Base-by-base conservation (phyloP, 2,113 vertebrate genomes). In the Ochotona curzoniae region DNA sequence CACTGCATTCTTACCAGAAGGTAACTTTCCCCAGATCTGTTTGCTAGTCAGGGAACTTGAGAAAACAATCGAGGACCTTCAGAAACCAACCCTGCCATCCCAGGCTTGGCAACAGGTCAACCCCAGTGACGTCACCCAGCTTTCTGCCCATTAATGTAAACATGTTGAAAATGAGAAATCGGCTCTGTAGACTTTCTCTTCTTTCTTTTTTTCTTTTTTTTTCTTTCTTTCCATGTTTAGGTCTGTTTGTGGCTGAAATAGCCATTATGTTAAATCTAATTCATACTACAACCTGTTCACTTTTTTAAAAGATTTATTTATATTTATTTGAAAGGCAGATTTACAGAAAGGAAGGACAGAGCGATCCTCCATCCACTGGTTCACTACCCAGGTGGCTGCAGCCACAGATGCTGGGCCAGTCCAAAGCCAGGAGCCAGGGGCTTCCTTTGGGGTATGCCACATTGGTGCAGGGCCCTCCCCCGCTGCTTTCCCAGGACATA, bases 1-100 rank as follows among this genome's bases (percentile, higher is more conserved):
- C 93, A 98, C 98, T 1, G 99, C 99, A 0, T 98, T 99, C 93
- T 98, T 99, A 78, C 99, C 99, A 3, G 98, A 99, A 96, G 98
- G 99, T 99, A 97, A 98, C 23, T 80, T 90, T 61, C 54, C 96
- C 92, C 71, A 4, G 1, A 18, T 44, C 26, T 38, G n/a, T n/a
- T 23, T 20, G 13, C 18, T 35, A 26, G 64, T 11, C 30, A 38
- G 57, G 51, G 78, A 84, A 49, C 49, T 10, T 70, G 61, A 44
- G 60, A 80, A 70, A 14, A 35, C 17, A 54, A 61, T 54, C 49
- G 54, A 70, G 54, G 35, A 1, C 60, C 60, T 64, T 51, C 26
- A 51, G 38, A 87, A 32, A 51, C 9, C 13, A 9, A 11, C 5
- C 47, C 5, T 30, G 1, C 0, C 4, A 7, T 89, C 81, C 14